Evolutionary conservation across 2,113 vertebrate genomes (phyloP).

Genomic region (Psittacula cyanocephala): DNA sequence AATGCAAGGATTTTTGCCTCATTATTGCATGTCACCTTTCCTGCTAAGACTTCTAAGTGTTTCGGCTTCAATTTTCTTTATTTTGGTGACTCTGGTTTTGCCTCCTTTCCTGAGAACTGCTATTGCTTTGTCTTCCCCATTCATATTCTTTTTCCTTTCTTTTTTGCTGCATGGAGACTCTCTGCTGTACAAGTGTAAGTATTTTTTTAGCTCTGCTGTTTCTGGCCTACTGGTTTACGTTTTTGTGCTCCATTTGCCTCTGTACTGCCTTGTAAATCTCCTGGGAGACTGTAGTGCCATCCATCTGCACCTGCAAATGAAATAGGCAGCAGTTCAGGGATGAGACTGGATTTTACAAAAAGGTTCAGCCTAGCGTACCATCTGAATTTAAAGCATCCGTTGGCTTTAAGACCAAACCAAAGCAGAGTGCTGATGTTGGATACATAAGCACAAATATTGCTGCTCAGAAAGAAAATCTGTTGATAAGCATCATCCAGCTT

Average conservation of each 20-base stretch:
- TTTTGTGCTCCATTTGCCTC: slow-evolving; percentile 68
- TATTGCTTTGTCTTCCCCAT: slow-evolving; percentile 78
- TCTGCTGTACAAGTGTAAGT: slow-evolving; percentile 99
- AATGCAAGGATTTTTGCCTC: neutral
- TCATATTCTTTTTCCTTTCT: slow-evolving; percentile 80
- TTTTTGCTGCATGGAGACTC: slow-evolving; percentile 94
- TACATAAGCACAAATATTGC: neutral
- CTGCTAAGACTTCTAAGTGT: slow-evolving; percentile 47
- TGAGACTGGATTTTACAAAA: slow-evolving; percentile 32
- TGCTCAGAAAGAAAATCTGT: neutral
- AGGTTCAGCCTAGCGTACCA: neutral
- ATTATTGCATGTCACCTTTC: slow-evolving; percentile 51
- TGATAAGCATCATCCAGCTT: neutral
- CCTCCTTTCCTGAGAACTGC: slow-evolving; percentile 61
- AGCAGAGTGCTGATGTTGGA: neutral
- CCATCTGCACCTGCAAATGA: slow-evolving; percentile 43
- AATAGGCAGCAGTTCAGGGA: slow-evolving; percentile 23
- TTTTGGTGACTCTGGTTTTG: slow-evolving; percentile 56
- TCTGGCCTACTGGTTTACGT: slow-evolving; percentile 57
- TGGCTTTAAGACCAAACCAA: neutral
- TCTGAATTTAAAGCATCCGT: slow-evolving; percentile 36
- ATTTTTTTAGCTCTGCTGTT: slow-evolving; percentile 74
- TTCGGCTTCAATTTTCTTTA: slow-evolving; percentile 65
- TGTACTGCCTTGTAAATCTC: slow-evolving; percentile 53
- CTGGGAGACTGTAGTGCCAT: slow-evolving; percentile 38